Evolutionary conservation across 1,140 invertebrate species (phyloP).

Genomic region (Leptoteleia sp.): DNA sequence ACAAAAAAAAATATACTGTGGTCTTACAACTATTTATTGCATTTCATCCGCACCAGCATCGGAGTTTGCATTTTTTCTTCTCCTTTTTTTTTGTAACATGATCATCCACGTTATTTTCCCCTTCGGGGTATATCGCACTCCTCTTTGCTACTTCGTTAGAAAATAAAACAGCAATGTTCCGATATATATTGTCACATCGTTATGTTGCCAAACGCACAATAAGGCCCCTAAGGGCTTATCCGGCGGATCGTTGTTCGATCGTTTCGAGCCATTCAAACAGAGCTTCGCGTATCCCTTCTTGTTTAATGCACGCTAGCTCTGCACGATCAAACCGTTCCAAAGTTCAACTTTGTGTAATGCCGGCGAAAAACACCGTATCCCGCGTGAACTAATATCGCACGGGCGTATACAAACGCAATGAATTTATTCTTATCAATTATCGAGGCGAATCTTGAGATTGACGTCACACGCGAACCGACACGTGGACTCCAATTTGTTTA

Average conservation of each 20-base stretch:
- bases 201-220: slow-evolving; percentile 60
- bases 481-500: too few relatives aligned
- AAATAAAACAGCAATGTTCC: slow-evolving; percentile 51
- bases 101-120: slow-evolving; percentile 38
- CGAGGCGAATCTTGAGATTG: too few relatives aligned
- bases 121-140: slow-evolving; percentile 27
- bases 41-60: too few relatives aligned
- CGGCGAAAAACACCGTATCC: slow-evolving; percentile 2
- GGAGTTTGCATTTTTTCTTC: too few relatives aligned
- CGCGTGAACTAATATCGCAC: slow-evolving; percentile 5
- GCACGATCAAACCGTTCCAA: too few relatives aligned
- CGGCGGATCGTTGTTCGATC: slow-evolving; percentile 61
- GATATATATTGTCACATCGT: slow-evolving; percentile 59
- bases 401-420: too few relatives aligned
- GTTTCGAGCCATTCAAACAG: slow-evolving; percentile 57
- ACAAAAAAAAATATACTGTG: too few relatives aligned
- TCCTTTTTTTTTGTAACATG: slow-evolving; percentile 47
- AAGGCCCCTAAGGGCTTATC: slow-evolving; percentile 64
- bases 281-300: slow-evolving; percentile 30
- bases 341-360: too few relatives aligned
- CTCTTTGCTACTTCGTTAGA: slow-evolving; percentile 49
- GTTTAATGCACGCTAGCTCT: slow-evolving; percentile 34
- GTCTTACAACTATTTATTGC: too few relatives aligned
- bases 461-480: too few relatives aligned
- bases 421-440: too few relatives aligned